These are phyloP conservation scores for Sesia bembeciformis DNA, from an alignment of 2,888 invertebrate genomes.

Conservation along the genomic window DNA sequence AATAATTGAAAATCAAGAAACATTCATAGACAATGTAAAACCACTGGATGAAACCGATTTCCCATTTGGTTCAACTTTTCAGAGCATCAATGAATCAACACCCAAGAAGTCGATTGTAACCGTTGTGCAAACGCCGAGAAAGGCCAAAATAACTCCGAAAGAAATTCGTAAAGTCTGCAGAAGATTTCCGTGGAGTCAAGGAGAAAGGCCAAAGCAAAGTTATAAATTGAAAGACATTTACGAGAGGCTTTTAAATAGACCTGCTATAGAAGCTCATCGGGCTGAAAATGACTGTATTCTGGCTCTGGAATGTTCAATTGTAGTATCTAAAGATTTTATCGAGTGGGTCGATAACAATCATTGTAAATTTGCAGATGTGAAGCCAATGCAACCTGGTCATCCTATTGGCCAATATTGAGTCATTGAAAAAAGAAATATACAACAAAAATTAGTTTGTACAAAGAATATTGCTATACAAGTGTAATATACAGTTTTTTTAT, in stretches of 20 bases:
- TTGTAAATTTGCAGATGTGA: constrained; percentile 32
- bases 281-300: constrained; percentile 81
- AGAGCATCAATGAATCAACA: constrained; percentile 33
- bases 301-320: constrained; percentile 74
- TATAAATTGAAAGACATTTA: constrained; percentile 75
- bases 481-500: too few species aligned
- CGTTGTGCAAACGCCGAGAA: constrained; percentile 10
- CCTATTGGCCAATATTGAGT: constrained; percentile 15
- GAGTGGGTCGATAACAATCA: constrained; percentile 61
- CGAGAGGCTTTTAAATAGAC: constrained; percentile 59
- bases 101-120: constrained; percentile 16
- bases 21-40: neutral
- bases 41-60: neutral
- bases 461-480: too few species aligned
- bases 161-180: constrained; percentile 18
- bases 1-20: neutral
- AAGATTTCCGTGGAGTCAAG: constrained; percentile 29
- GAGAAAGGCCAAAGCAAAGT: constrained; percentile 24
- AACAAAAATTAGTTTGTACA: too few species aligned
- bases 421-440: neutral
- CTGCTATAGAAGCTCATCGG: constrained; percentile 66
- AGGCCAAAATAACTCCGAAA: constrained; percentile 7
- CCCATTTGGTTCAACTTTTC: neutral
- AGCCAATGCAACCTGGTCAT: constrained; percentile 44
- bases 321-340: constrained; percentile 70